Base-by-base conservation (phyloP, 2,888 invertebrate species). In the Mythimna pallens region DNA sequence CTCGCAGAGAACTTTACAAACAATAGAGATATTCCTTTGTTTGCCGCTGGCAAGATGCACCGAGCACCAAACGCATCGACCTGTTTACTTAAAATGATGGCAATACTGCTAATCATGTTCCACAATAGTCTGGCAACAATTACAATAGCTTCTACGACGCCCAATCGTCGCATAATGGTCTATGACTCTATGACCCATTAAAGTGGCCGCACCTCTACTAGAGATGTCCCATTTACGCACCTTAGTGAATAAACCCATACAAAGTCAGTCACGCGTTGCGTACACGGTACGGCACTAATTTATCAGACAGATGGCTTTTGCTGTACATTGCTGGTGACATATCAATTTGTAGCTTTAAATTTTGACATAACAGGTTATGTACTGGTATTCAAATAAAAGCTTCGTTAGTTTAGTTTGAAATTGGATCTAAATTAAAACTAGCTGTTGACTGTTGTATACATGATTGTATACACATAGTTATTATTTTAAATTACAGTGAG, bases 191-290 rank as follows among this genome's bases (percentile, higher is more conserved):
- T 91, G 93, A 92, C 92, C 94, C 89, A 93, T 91, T 92, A 86
- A 87, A 81, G 81, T 80, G 81, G 89, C 84, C 94, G 89, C 95
- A 91, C 94, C 94, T 93, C 87, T 87, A 83, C 85, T 84, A 85
- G 88, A 88, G 87, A 89, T 92, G 94, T 88, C 91, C 94, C 89
- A 92, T 92, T 94, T 94, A 91, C 88, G 83, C 88, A 86, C 87
- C 84, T 86, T 71, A 55, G 77, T 76, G 77, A 84, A 79, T 84
- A 88, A 86, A 87, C 85, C 77, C 84, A 88, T 88, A 85, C 81
- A 81, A 79, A 86, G 67, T 82, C 89, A 90, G 87, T 91, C 90
- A 92, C 86, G 91, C 93, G 88, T 91, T 84, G 73, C 86, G 68
- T 59, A 61, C 52, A 68, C 72, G 70, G 50, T 43, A 80, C 54